phyloP scores from a whole-genome alignment of 2,113 vertebrate species.

The Neomonachus schauinslandi region DNA sequence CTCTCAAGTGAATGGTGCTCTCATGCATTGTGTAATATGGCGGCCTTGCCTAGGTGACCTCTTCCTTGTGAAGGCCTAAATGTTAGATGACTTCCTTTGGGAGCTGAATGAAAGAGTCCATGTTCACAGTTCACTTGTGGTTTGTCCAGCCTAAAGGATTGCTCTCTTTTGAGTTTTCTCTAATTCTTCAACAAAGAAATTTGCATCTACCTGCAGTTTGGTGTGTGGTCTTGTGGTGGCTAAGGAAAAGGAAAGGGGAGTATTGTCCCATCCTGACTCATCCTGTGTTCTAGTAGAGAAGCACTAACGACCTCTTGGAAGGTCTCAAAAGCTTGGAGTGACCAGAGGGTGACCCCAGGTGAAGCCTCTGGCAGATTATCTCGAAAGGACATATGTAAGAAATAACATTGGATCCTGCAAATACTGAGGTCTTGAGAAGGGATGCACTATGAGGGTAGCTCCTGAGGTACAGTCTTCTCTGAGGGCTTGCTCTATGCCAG shows the following conservation, averaged over 20 bases:
- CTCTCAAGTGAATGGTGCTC: accelerated
- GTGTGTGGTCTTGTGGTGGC: background rate
- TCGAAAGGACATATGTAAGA: background rate
- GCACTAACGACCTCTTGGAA: background rate
- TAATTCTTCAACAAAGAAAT: background rate
- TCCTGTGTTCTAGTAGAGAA: background rate
- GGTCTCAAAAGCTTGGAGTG: background rate
- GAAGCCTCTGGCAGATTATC: background rate
- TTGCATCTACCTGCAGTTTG: background rate
- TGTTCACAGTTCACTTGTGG: background rate
- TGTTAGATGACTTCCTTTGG: background rate
- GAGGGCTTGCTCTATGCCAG: background rate
- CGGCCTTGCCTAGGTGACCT: accelerated
- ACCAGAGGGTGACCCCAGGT: background rate
- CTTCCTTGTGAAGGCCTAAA: background rate
- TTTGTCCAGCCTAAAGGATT: background rate
- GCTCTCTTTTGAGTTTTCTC: background rate
- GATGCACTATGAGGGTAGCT: no score
- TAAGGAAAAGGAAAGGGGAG: background rate
- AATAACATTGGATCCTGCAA: background rate
- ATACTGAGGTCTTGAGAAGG: background rate
- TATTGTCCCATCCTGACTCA: background rate
- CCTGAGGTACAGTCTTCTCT: background rate
- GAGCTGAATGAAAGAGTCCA: background rate
- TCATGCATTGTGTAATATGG: background rate